Conservation (phyloP, 2,888 invertebrate genomes). For the Phengaris arion region DNA sequence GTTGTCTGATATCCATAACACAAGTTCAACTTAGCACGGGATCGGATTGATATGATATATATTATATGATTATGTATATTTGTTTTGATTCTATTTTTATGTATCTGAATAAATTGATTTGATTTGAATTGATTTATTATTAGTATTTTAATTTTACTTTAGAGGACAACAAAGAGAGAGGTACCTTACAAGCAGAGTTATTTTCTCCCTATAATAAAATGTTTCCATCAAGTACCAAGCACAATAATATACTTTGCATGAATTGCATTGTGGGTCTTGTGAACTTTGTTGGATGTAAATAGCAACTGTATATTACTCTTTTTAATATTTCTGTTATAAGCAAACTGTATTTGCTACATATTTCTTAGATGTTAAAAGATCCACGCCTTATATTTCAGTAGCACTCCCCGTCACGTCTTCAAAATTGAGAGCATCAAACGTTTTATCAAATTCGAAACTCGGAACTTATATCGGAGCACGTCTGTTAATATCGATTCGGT, state of each 20-base stretch:
- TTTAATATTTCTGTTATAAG: not conserved
- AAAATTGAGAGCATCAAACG: not conserved
- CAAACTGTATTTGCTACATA: not conserved
- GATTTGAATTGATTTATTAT: not conserved
- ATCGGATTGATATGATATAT: too few species aligned
- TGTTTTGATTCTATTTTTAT: too few species aligned
- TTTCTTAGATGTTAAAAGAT: not conserved
- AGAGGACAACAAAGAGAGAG: not conserved
- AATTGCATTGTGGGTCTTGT: not conserved
- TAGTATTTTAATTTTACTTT: not conserved
- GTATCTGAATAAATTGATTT: too few species aligned
- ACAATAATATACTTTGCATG: not conserved
- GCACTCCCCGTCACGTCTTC: not conserved
- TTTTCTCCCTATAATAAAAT: not conserved
- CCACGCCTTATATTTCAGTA: not conserved
- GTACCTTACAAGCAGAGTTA: not conserved
- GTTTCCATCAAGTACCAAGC: not conserved
- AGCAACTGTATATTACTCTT: not conserved
- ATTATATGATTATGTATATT: too few species aligned
- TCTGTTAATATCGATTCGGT: conserved; percentile 54
- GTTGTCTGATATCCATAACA: too few species aligned
- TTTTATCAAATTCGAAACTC: conserved; percentile 15
- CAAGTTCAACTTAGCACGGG: too few species aligned
- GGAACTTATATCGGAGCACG: conserved; percentile 30
- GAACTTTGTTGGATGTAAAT: not conserved